Conservation (phyloP, 2,888 invertebrate species). For the Trichogramma dendrolimi region DNA sequence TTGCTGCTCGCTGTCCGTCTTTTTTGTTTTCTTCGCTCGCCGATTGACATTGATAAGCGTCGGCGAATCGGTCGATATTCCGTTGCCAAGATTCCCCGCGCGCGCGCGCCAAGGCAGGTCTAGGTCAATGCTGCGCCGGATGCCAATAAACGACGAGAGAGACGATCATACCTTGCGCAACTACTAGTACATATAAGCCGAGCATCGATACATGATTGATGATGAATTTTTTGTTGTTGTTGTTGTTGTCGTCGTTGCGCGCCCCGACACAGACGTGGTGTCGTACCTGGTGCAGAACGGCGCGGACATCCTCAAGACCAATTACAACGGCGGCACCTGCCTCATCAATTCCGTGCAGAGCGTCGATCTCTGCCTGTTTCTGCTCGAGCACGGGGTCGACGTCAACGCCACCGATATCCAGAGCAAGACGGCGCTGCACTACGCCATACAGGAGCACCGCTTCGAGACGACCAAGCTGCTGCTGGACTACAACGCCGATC, state of each 20-base stretch:
- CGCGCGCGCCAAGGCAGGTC: slow-evolving; percentile 32
- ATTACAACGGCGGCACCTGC: slow-evolving; percentile 89
- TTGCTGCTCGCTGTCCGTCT: no score
- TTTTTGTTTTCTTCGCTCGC: no score
- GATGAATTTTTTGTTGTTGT: not conserved
- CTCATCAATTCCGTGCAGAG: slow-evolving; percentile 91
- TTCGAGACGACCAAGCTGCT: slow-evolving; percentile 79
- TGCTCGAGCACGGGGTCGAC: slow-evolving; percentile 74
- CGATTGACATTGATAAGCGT: slow-evolving; percentile 24
- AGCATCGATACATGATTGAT: not conserved
- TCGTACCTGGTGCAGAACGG: slow-evolving; percentile 71
- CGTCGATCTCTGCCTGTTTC: slow-evolving; percentile 71
- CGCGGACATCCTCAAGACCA: slow-evolving; percentile 78
- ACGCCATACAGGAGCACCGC: slow-evolving; percentile 83
- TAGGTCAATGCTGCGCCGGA: slow-evolving; percentile 35
- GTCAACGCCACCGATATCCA: slow-evolving; percentile 86
- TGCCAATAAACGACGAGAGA: slow-evolving; percentile 24
- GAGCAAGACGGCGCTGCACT: slow-evolving; percentile 86
- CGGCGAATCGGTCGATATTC: not conserved
- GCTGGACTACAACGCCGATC: slow-evolving; percentile 75
- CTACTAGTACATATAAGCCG: not conserved
- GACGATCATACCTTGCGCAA: no score
- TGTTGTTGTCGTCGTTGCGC: not conserved
- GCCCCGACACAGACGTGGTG: slow-evolving; percentile 58
- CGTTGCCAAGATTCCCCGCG: slow-evolving; percentile 25